These are phyloP conservation scores for Panzeria rudis DNA, from an alignment of 2,888 invertebrate species.

Conservation along the genomic window DNA sequence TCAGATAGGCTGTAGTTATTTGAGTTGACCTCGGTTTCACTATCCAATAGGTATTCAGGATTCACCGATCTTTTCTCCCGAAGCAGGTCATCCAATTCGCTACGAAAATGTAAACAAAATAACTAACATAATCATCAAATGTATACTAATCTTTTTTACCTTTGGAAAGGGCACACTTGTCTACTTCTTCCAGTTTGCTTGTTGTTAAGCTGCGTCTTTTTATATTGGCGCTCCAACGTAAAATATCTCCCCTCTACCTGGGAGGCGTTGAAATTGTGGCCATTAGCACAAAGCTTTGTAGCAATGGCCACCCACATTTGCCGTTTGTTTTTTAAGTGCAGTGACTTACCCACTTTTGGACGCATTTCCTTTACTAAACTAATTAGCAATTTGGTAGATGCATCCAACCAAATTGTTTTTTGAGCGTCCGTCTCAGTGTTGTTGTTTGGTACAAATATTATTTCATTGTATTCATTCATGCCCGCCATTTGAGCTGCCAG, in stretches of 20 bases:
- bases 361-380: slow-evolving; percentile 14
- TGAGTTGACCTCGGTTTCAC: slow-evolving; percentile 29
- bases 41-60: slow-evolving; percentile 22
- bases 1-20: slow-evolving; percentile 30
- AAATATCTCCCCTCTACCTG: slow-evolving; percentile 32
- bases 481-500: slow-evolving; percentile 24
- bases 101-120: slow-evolving; percentile 19
- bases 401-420: slow-evolving; percentile 15
- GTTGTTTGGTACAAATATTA: slow-evolving; percentile 11
- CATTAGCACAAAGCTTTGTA: slow-evolving; percentile 23
- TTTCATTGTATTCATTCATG: slow-evolving; percentile 4
- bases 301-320: slow-evolving; percentile 26
- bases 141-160: slow-evolving; percentile 21
- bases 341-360: slow-evolving; percentile 19
- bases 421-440: slow-evolving; percentile 16
- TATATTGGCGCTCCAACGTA: slow-evolving; percentile 28
- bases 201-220: slow-evolving; percentile 14
- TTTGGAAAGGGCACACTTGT: slow-evolving; percentile 12
- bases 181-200: slow-evolving; percentile 26
- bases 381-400: slow-evolving; percentile 9
- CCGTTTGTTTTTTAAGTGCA: slow-evolving; percentile 12
- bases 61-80: slow-evolving; percentile 13
- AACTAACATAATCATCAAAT: slow-evolving; percentile 30
- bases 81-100: slow-evolving; percentile 13
- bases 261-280: slow-evolving; percentile 22